A percentile compares a stretch with the other conserved stretches of the same genome.
Evolutionary conservation across 2,888 invertebrate species (phyloP).

Genomic region (Gandaritis pyraliata): DNA sequence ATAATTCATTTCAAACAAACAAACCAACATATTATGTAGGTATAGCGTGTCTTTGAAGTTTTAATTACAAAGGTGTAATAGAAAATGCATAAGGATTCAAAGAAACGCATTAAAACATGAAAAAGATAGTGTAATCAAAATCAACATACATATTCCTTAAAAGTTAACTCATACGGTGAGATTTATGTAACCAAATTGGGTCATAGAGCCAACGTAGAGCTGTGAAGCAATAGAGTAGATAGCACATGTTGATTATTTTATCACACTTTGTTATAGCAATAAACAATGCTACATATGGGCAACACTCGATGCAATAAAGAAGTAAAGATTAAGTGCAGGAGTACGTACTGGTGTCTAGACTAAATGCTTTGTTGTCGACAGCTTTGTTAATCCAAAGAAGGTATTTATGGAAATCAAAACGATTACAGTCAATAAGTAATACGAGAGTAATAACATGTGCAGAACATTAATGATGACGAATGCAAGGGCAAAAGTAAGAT

Average conservation of each 20-base stretch:
- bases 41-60: slow-evolving; percentile 6
- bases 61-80: neutral
- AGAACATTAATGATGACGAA: no score
- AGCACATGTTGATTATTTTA: slow-evolving; percentile 50
- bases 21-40: no score
- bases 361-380: slow-evolving; percentile 18
- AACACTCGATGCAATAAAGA: slow-evolving; percentile 35
- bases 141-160: slow-evolving; percentile 27
- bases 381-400: neutral
- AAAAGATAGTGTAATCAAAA: slow-evolving; percentile 25
- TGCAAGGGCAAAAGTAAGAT: no score
- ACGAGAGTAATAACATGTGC: neutral
- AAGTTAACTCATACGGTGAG: slow-evolving; percentile 24
- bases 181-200: slow-evolving; percentile 33
- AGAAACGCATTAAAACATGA: slow-evolving; percentile 9
- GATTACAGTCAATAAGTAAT: neutral
- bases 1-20: neutral
- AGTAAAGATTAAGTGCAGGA: slow-evolving; percentile 33
- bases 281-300: slow-evolving; percentile 46
- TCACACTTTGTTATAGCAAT: slow-evolving; percentile 36
- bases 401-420: slow-evolving; percentile 2
- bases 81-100: slow-evolving; percentile 9
- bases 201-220: slow-evolving; percentile 30
- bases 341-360: slow-evolving; percentile 27
- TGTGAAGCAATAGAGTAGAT: slow-evolving; percentile 38